Evolutionary conservation across 2,797 vertebrate genomes (phyloP).

Genomic region (Allobates femoralis): DNA sequence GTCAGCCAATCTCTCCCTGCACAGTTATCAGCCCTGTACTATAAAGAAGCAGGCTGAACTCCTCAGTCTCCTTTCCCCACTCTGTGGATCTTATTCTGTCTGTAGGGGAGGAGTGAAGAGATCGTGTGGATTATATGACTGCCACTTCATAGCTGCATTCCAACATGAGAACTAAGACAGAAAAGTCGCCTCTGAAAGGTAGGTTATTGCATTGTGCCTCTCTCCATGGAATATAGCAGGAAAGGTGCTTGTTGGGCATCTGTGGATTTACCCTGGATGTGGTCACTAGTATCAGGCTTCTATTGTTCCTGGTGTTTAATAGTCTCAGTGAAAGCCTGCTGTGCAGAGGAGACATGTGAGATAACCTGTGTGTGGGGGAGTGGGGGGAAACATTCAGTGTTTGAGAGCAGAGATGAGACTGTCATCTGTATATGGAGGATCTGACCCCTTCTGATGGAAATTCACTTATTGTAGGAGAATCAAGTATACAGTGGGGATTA

Average conservation of each 20-base stretch:
- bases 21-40: slow-evolving; percentile 51
- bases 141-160: slow-evolving; percentile 36
- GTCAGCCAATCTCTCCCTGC: slow-evolving; percentile 52
- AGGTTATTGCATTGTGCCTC: slow-evolving; percentile 58
- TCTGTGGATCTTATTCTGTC: slow-evolving; percentile 24
- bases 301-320: slow-evolving; percentile 3
- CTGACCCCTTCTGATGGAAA: not conserved
- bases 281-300: not conserved
- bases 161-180: slow-evolving; percentile 75
- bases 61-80: slow-evolving; percentile 27
- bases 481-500: not conserved
- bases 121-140: slow-evolving; percentile 51
- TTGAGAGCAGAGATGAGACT: not conserved
- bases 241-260: not conserved
- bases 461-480: too few species aligned
- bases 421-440: not conserved
- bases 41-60: slow-evolving; percentile 48
- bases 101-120: slow-evolving; percentile 31
- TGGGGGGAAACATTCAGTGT: not conserved
- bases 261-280: not conserved
- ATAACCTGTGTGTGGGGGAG: not conserved
- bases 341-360: not conserved
- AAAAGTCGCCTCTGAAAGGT: slow-evolving; percentile 80
- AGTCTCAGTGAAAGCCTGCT: too few species aligned
- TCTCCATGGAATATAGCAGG: not conserved